These are phyloP conservation scores for Hyposoter didymator DNA, from an alignment of 2,888 invertebrate genomes.

Conservation along the genomic window DNA sequence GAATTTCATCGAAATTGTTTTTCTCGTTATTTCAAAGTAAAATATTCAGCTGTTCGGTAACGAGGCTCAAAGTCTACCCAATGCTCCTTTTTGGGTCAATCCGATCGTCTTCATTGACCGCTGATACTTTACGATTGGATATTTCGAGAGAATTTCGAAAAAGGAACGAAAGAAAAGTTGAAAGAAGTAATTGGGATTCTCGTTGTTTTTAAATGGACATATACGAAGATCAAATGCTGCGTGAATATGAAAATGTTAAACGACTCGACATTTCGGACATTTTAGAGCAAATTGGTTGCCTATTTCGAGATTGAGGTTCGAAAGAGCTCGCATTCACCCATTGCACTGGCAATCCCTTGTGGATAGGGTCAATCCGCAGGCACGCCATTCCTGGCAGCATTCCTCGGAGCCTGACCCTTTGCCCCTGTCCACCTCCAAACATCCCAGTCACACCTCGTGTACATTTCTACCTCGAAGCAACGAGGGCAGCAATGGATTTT, in stretches of 20 bases:
- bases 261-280: not conserved
- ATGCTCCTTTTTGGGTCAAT: too few relatives aligned
- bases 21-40: too few relatives aligned
- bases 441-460: not conserved
- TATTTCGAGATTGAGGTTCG: not conserved
- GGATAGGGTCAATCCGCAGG: conserved; percentile 19
- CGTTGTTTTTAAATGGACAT: not conserved
- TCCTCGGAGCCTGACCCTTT: conserved; percentile 22
- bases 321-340: not conserved
- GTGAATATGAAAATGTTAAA: not conserved
- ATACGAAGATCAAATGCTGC: not conserved
- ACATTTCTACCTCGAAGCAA: not conserved
- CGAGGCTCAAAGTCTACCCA: too few relatives aligned
- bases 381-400: conserved; percentile 52
- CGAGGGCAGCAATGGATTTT: not conserved
- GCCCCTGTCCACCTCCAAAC: not conserved
- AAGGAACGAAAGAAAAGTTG: not conserved
- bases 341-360: not conserved
- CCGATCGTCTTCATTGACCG: too few relatives aligned
- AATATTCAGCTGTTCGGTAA: too few relatives aligned
- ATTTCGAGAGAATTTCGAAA: not conserved
- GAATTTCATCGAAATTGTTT: too few relatives aligned
- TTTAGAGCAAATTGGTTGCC: not conserved
- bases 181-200: not conserved
- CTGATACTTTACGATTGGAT: too few relatives aligned